phyloP scores from a whole-genome alignment of 2,888 invertebrate genomes.

The Carterocephalus palaemon region DNA sequence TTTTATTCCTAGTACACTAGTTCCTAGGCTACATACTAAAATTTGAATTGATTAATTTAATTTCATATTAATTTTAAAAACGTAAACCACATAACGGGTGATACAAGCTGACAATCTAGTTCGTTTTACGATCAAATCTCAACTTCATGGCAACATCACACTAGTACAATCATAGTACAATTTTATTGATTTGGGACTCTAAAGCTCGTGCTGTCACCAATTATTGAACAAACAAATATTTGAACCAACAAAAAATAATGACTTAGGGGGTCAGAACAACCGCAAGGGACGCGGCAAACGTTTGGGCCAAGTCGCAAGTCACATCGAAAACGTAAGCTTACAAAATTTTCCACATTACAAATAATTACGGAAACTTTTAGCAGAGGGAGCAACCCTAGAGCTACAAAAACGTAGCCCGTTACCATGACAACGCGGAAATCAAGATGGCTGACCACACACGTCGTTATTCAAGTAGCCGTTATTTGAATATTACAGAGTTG shows the following conservation, averaged over 20 bases:
- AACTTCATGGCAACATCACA: too few relatives aligned
- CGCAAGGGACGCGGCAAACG: conserved; percentile 28
- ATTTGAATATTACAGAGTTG: conserved; percentile 27
- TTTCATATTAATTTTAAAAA: too few relatives aligned
- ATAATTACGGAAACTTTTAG: conserved; percentile 61
- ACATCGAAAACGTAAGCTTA: conserved; percentile 42
- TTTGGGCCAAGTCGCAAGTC: conserved; percentile 32
- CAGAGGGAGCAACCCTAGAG: conserved; percentile 43
- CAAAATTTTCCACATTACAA: conserved; percentile 54
- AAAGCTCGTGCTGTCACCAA: conserved; percentile 24
- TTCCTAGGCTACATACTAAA: too few relatives aligned
- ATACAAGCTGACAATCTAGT: too few relatives aligned
- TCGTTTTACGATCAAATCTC: too few relatives aligned
- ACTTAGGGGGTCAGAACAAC: conserved; percentile 24
- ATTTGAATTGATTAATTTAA: too few relatives aligned
- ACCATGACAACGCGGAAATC: conserved; percentile 55
- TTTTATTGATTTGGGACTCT: conserved; percentile 3
- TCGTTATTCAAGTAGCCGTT: conserved; percentile 31
- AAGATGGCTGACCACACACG: conserved; percentile 41
- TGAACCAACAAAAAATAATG: conserved; percentile 30
- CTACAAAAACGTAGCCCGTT: conserved; percentile 49
- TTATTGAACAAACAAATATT: conserved; percentile 34
- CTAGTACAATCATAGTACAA: too few relatives aligned
- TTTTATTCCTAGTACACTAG: too few relatives aligned
- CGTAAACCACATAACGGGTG: too few relatives aligned